These are phyloP conservation scores for Hydrolagus affinis DNA, from an alignment of 2,113 vertebrate species.

Conservation along the genomic window DNA sequence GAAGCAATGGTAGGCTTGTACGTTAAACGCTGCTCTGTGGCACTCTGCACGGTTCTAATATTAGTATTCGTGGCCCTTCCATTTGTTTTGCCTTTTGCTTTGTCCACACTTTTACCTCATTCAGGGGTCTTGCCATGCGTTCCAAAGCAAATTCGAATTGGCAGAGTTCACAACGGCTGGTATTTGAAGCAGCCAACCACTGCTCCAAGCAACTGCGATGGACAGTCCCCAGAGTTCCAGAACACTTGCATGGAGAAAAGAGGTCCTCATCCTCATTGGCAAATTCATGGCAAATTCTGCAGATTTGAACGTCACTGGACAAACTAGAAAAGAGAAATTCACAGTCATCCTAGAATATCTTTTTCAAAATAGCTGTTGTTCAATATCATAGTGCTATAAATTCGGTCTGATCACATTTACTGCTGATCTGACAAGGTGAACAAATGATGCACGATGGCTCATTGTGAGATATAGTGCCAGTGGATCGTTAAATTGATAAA, in stretches of 20 bases:
- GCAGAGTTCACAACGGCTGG: slow-evolving; percentile 56
- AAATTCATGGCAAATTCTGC: slow-evolving; percentile 59
- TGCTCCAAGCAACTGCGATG: slow-evolving; percentile 53
- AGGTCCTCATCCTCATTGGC: slow-evolving; percentile 40
- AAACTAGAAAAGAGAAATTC: slow-evolving; percentile 26
- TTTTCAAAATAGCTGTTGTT: background rate
- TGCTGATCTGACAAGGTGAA: too few relatives aligned
- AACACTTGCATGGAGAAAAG: slow-evolving; percentile 53
- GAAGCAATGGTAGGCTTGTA: background rate
- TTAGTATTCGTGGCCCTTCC: background rate
- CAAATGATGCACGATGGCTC: too few relatives aligned
- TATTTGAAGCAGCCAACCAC: slow-evolving; percentile 54
- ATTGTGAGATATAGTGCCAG: too few relatives aligned
- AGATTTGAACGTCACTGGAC: slow-evolving; percentile 48
- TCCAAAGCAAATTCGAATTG: slow-evolving; percentile 52
- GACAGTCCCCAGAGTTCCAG: slow-evolving; percentile 51
- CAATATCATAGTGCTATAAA: background rate
- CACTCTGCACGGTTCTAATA: background rate
- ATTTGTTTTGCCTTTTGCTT: background rate
- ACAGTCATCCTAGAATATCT: too few relatives aligned
- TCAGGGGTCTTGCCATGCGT: slow-evolving; percentile 47
- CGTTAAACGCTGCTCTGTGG: background rate
- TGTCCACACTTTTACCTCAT: slow-evolving; percentile 43
- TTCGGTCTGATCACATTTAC: too few relatives aligned
- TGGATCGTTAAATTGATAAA: too few relatives aligned